Base-by-base conservation (phyloP, 2,797 vertebrate species). In the Catharus ustulatus region DNA sequence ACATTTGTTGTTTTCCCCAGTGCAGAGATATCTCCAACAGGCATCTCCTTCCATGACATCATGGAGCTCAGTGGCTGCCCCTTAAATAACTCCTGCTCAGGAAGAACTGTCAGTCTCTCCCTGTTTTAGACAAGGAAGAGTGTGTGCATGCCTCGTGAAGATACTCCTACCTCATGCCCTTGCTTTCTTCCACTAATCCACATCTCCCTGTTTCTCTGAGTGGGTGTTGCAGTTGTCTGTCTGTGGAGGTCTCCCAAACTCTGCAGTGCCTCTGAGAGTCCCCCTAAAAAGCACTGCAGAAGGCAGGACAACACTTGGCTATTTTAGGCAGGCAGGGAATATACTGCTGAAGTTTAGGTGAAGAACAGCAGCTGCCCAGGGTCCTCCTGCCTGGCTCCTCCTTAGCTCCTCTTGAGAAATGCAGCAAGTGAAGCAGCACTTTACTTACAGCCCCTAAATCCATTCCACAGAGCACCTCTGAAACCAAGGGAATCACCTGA, bases 181-280 rank as follows among this genome's bases (percentile, higher is more conserved):
- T 86, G 48, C 63, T 88, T 82, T 81, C 59, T 84, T 93, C 83
- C 75, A 93, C 91, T 97, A 95, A 96, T 62, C 79, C 59, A 52
- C 55, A 24, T 94, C 66, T 84, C 58, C 82, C 48, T 84, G 76
- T 86, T 76, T 86, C 81, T 93, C 82, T 91, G 95, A 71, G 85
- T 90, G 91, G 76, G 18, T 96, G 94, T 73, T 86, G 87, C 67
- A 88, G 49, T 75, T 80, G 57, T 64, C 75, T 93, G 84, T 61
- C 89, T 72, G 48, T 84, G 59, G 51, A 93, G 34, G 30, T 84
- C 69, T 92, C 87, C 77, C 45, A 67, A 57, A 45, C 17, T 22
- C 49, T 74, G 51, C 34, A 76, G 71, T 61, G 48, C 24, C 61
- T 87, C 77, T 0, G 2, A 72, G 26, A 42, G 46, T 49, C 34